Conservation (phyloP, 2,797 vertebrate species). For the Okamejei kenojei region DNA sequence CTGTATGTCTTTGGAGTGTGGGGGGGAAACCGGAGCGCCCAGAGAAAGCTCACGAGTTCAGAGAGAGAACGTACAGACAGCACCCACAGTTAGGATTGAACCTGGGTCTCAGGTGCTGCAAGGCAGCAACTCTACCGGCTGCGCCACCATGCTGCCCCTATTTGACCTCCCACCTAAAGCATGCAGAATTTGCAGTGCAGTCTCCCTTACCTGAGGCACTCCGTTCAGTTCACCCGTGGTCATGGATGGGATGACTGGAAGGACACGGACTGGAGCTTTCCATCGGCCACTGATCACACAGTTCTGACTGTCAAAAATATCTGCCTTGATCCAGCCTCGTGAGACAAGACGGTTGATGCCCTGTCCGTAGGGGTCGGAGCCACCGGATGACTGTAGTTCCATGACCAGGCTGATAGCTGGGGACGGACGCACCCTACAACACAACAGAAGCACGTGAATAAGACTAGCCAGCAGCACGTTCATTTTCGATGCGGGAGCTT, state of each 20-base stretch:
- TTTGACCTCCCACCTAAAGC: neutral
- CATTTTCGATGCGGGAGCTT: no score
- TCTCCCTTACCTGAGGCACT: constrained; percentile 48
- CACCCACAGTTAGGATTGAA: no score
- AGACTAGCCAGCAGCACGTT: no score
- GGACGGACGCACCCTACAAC: constrained; percentile 47
- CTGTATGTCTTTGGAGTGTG: no score
- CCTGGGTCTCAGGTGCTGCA: no score
- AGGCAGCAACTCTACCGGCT: no score
- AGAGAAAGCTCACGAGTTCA: no score
- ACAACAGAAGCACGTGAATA: neutral
- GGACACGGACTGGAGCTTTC: constrained; percentile 49
- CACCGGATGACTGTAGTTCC: constrained; percentile 50
- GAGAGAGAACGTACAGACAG: no score
- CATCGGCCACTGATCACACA: constrained; percentile 49
- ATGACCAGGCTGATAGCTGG: constrained; percentile 47
- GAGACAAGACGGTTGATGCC: constrained; percentile 47
- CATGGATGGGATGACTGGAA: constrained; percentile 48
- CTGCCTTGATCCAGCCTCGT: constrained; percentile 50
- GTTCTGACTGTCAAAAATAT: constrained; percentile 50
- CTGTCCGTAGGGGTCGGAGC: constrained; percentile 47
- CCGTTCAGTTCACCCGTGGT: constrained; percentile 48
- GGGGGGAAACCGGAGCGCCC: no score
- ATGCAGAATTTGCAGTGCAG: neutral
- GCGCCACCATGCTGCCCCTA: no score